Base-by-base conservation (phyloP, 2,888 invertebrate genomes). In the Cheilosia grossa region DNA sequence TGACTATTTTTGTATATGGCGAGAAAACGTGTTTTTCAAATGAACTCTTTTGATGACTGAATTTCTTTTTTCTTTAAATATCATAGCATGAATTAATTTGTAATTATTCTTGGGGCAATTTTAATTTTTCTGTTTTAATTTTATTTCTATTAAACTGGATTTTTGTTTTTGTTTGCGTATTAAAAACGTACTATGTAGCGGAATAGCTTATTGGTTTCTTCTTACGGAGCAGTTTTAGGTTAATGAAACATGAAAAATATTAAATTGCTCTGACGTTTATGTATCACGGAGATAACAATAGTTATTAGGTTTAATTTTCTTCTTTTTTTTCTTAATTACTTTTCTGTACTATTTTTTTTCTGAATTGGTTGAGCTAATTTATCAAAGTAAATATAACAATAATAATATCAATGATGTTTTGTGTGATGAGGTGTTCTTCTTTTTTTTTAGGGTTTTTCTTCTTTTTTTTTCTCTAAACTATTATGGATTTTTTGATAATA, bases 111-210 rank as follows among this genome's bases (percentile, higher is more conserved):
- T 79, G 49, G 70, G 49, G 72, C 44, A 64, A 30, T 58, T 51
- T 72, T 30, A 13, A 37, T 10, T 37, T 37, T 4, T 37, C 13
- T 51, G 4, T 24, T 63, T 61, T 44, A 7, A 17, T 47, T 61
- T 44, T 2, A 17, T 47, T 24, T 47, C 37, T 69, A 56, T 51
- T 67, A 49, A 59, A 69, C 53, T 77, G 77, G 56, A 74, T 64
- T 49, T 70, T 58, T 59, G 40, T 59, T 49, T 58, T 63, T 64
- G 19, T 74, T 81, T 85, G 70, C 75, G 81, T 85, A 81, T 72
- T 81, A 75, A 85, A 75, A 85, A 83, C 80, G 44, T 81, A 66
- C 70, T 61, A 61, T 58, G 53, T 69, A 58, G 80, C 70, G 75
- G 70, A 81, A 37, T 58, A 81, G 75, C 66, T 54, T 78, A 53